A percentile compares a stretch with the other conserved stretches of the same genome.
phyloP scores from a whole-genome alignment of 2,888 invertebrate species.

The Sinodicranocentrus sp. region DNA sequence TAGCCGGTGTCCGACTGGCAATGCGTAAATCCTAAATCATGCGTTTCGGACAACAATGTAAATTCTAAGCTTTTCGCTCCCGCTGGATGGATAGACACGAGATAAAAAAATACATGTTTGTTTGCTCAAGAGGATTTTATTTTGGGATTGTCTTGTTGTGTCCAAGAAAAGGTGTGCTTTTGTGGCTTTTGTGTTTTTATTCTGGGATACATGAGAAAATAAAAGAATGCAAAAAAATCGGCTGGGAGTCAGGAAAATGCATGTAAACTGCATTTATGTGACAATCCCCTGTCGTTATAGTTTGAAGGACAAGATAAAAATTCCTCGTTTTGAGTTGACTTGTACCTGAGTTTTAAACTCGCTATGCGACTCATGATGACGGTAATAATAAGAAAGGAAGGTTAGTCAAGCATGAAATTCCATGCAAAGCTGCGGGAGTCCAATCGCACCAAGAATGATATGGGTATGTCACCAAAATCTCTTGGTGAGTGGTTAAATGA shows the following conservation, averaged over 20 bases:
- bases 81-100: conserved; percentile 33
- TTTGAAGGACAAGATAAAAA: not conserved
- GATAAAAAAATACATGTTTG: conserved; percentile 43
- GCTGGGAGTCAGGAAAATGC: not conserved
- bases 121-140: conserved; percentile 46
- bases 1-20: conserved; percentile 68
- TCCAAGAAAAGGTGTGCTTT: conserved; percentile 47
- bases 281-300: conserved; percentile 34
- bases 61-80: conserved; percentile 47
- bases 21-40: conserved; percentile 67
- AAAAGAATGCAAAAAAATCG: conserved; percentile 36
- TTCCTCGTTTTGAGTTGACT: not conserved
- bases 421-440: conserved; percentile 51
- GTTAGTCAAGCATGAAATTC: conserved; percentile 40
- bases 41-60: conserved; percentile 64
- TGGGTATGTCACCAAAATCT: conserved; percentile 45
- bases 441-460: conserved; percentile 45
- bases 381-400: not conserved
- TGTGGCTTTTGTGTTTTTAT: conserved; percentile 34
- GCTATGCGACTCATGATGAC: too few species aligned
- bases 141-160: conserved; percentile 21
- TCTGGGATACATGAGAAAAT: too few species aligned
- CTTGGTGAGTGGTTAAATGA: not conserved
- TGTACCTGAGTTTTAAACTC: too few species aligned
- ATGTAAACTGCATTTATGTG: conserved; percentile 22